Evolutionary conservation across 2,113 vertebrate species (phyloP).

Genomic region (Paraplagusia blochii): DNA sequence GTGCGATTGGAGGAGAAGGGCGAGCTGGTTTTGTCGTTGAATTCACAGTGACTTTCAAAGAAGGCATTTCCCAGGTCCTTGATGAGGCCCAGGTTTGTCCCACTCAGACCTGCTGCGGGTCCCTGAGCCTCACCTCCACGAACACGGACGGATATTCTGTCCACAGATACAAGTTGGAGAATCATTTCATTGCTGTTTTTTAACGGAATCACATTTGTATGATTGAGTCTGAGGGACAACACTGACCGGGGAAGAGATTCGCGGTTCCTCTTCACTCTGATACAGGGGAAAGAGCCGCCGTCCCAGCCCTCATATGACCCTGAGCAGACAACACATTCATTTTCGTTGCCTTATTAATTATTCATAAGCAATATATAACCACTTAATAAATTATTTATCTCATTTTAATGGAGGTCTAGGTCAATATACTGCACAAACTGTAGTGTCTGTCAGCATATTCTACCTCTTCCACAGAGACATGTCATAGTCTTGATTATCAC

Average conservation of each 20-base stretch:
- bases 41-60: slow-evolving; percentile 85
- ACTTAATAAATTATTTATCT: neutral
- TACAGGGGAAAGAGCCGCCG: slow-evolving; percentile 81
- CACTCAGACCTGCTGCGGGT: slow-evolving; percentile 56
- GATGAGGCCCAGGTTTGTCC: slow-evolving; percentile 69
- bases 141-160: slow-evolving; percentile 73
- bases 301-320: slow-evolving; percentile 84
- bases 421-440: no score
- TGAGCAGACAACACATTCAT: slow-evolving; percentile 44
- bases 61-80: slow-evolving; percentile 76
- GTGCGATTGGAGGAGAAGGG: slow-evolving; percentile 91
- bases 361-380: neutral
- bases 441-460: no score
- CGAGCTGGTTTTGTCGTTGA: slow-evolving; percentile 81
- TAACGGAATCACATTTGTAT: no score
- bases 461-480: no score
- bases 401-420: no score
- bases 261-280: slow-evolving; percentile 79
- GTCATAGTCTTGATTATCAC: no score
- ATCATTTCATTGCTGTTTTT: no score
- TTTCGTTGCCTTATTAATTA: neutral
- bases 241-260: slow-evolving; percentile 81
- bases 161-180: slow-evolving; percentile 7
- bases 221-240: neutral
- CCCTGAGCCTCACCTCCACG: slow-evolving; percentile 70